These are phyloP conservation scores for Oncorhynchus masou DNA, from an alignment of 2,113 vertebrate genomes.

Conservation along the genomic window DNA sequence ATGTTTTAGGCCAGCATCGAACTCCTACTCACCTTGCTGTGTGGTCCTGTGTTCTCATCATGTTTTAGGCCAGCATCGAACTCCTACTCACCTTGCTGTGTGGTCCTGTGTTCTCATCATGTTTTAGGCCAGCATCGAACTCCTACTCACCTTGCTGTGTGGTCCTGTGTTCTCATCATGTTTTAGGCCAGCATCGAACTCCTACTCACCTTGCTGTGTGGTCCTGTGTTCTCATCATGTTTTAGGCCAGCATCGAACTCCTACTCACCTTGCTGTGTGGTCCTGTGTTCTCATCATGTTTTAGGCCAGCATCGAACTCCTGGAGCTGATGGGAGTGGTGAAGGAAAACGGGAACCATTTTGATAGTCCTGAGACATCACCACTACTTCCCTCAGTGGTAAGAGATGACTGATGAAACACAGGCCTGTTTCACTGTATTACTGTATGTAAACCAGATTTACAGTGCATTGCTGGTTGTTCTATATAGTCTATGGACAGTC, in stretches of 20 bases:
- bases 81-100: neutral
- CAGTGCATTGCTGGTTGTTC: no score
- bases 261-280: neutral
- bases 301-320: constrained; percentile 70
- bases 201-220: no score
- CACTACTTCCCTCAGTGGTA: constrained; percentile 58
- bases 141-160: constrained; percentile 31
- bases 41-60: no score
- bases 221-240: no score
- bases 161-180: no score
- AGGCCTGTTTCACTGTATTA: no score
- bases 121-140: constrained; percentile 68
- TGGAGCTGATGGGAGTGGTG: constrained; percentile 71
- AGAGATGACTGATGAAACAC: constrained; percentile 32
- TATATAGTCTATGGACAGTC: no score
- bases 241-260: no score
- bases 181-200: no score
- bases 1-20: constrained; percentile 58
- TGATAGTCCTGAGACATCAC: constrained; percentile 1
- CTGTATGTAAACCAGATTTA: no score
- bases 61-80: no score
- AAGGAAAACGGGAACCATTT: neutral
- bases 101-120: neutral
- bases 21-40: no score
- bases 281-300: constrained; percentile 14